Conservation (phyloP, 2,113 vertebrate genomes). For the Melanostigma gelatinosum region DNA sequence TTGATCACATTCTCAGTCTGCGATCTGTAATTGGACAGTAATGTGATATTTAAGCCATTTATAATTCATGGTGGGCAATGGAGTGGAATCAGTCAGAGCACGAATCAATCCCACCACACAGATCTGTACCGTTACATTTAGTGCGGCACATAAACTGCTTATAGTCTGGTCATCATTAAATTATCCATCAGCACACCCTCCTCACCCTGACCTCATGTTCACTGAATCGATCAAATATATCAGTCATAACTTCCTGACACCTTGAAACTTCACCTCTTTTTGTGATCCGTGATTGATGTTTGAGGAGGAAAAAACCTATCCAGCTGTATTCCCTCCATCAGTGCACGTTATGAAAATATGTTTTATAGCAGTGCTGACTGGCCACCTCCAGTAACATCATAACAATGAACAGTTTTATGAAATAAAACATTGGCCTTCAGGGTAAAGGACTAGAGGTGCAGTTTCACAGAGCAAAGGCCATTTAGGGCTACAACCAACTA, state of each 20-base stretch:
- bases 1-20: constrained; percentile 51
- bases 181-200: constrained; percentile 20
- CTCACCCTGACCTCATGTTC: constrained; percentile 8
- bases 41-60: constrained; percentile 68
- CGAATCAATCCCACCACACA: constrained; percentile 59
- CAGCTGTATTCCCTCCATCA: constrained; percentile 28
- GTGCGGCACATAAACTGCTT: constrained; percentile 38
- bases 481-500: background rate
- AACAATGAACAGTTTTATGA: constrained; percentile 36
- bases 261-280: background rate
- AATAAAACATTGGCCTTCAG: constrained; percentile 24
- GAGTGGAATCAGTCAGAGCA: constrained; percentile 57
- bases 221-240: constrained; percentile 18
- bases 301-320: constrained; percentile 7
- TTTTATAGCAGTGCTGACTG: constrained; percentile 9
- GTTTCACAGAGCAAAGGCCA: constrained; percentile 14
- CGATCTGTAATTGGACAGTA: constrained; percentile 57
- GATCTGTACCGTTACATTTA: constrained; percentile 33
- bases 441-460: background rate
- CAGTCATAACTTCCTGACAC: constrained; percentile 8
- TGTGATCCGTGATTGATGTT: constrained; percentile 5
- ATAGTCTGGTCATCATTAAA: constrained; percentile 41
- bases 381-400: constrained; percentile 29
- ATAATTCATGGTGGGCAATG: constrained; percentile 59
- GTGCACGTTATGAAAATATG: constrained; percentile 25